These are phyloP conservation scores for Colossoma macropomum DNA, from an alignment of 2,113 vertebrate species.

Conservation along the genomic window DNA sequence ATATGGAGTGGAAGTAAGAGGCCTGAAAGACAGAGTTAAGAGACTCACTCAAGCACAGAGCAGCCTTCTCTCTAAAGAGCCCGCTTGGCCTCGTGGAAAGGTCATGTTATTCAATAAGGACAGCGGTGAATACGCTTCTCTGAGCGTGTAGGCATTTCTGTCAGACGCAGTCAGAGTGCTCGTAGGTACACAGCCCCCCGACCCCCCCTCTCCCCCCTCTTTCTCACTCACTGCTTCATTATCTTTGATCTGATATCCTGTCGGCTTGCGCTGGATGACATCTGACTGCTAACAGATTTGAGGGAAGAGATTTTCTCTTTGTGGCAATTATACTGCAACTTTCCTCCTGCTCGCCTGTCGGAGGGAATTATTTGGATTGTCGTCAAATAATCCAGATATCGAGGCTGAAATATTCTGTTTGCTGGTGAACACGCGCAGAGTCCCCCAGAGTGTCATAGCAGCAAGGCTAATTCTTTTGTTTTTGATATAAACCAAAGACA, in stretches of 20 bases:
- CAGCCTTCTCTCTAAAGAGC: constrained; percentile 72
- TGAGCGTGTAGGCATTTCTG: constrained; percentile 59
- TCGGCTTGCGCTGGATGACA: constrained; percentile 65
- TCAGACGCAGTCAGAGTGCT: constrained; percentile 55
- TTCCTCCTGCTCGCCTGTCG: constrained; percentile 62
- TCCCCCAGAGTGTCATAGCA: no score
- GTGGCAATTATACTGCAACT: constrained; percentile 56
- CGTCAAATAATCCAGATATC: constrained; percentile 56
- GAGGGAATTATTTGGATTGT: constrained; percentile 65
- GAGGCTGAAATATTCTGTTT: constrained; percentile 49
- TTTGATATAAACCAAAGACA: no score
- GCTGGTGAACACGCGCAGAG: neutral
- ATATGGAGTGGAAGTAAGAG: constrained; percentile 77
- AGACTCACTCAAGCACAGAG: constrained; percentile 74
- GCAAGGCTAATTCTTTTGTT: no score
- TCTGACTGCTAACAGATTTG: constrained; percentile 65
- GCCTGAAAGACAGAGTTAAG: constrained; percentile 76
- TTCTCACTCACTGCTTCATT: constrained; percentile 62
- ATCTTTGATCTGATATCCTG: constrained; percentile 70
- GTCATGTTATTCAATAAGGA: constrained; percentile 77
- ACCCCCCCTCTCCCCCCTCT: constrained; percentile 46
- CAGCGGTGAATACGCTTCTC: constrained; percentile 54
- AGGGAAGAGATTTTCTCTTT: constrained; percentile 61
- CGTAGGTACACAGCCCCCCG: neutral
- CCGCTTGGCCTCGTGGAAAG: constrained; percentile 75